These are phyloP conservation scores for Picus viridis DNA, from an alignment of 2,797 vertebrate genomes.

Conservation along the genomic window DNA sequence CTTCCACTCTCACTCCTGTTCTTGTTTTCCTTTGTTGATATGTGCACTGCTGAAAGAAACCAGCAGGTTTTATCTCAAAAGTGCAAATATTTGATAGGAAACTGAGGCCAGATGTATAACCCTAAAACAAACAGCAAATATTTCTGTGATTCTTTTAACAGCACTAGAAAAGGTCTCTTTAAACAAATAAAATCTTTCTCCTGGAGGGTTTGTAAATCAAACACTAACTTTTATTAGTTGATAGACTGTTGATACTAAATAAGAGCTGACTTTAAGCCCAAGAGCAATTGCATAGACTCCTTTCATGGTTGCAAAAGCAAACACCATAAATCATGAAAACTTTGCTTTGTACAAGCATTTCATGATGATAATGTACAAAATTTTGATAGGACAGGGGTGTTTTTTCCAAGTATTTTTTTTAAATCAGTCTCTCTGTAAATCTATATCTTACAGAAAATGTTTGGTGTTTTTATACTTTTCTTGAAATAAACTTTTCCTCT, in stretches of 20 bases:
- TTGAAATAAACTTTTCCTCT: not conserved
- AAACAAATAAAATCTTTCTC: constrained; percentile 48
- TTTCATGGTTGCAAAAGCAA: constrained; percentile 53
- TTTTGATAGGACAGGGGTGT: not conserved
- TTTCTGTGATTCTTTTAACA: constrained; percentile 37
- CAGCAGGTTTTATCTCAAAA: constrained; percentile 49
- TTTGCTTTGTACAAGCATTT: constrained; percentile 29
- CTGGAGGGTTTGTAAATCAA: constrained; percentile 52
- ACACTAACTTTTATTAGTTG: constrained; percentile 47
- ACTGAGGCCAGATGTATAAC: constrained; percentile 66
- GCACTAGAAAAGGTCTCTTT: constrained; percentile 44
- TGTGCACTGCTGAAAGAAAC: constrained; percentile 48
- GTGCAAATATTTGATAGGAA: constrained; percentile 71
- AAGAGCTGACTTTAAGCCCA: constrained; percentile 40
- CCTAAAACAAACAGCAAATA: constrained; percentile 58
- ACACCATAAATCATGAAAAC: constrained; percentile 58
- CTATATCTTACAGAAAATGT: not conserved
- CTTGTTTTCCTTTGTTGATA: constrained; percentile 67
- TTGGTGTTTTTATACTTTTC: not conserved
- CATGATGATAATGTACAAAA: not conserved
- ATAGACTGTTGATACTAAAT: constrained; percentile 61
- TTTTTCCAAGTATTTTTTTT: not conserved
- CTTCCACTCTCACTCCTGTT: constrained; percentile 56
- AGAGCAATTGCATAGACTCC: constrained; percentile 16
- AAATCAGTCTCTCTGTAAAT: not conserved